Conservation (phyloP, 1,140 invertebrate species). For the Anastrepha obliqua region DNA sequence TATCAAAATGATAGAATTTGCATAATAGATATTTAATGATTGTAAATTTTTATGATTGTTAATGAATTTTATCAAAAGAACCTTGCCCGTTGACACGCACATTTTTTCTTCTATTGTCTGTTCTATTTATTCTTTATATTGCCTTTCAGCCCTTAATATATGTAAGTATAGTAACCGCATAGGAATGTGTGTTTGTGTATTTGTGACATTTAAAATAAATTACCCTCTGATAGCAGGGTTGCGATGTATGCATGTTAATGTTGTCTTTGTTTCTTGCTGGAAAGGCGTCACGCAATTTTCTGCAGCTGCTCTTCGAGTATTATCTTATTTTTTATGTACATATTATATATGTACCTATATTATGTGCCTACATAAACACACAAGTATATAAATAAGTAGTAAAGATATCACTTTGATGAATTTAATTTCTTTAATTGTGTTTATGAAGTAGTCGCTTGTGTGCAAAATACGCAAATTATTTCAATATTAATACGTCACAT, state of each 20-base stretch:
- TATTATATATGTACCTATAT: too few relatives aligned
- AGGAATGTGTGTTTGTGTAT: not conserved
- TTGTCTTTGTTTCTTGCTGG: not conserved
- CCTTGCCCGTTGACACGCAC: not conserved
- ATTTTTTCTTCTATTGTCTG: not conserved
- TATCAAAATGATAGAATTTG: conserved; percentile 42
- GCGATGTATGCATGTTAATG: not conserved
- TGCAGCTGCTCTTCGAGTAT: not conserved
- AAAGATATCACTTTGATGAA: conserved; percentile 5
- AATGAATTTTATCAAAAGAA: conserved; percentile 17
- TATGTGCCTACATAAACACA: too few relatives aligned
- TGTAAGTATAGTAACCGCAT: too few relatives aligned
- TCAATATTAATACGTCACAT: not conserved
- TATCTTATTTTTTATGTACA: not conserved
- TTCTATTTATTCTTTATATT: too few relatives aligned
- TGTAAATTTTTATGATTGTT: conserved; percentile 47
- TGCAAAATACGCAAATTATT: not conserved
- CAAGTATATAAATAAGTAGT: not conserved
- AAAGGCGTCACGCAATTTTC: not conserved
- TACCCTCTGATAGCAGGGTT: not conserved
- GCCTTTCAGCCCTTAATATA: too few relatives aligned
- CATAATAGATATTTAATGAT: conserved; percentile 54
- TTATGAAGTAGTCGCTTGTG: not conserved
- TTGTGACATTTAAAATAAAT: not conserved
- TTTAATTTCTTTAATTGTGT: conserved; percentile 24